phyloP scores from a whole-genome alignment of 2,113 vertebrate species.

The Ammospiza nelsoni region DNA sequence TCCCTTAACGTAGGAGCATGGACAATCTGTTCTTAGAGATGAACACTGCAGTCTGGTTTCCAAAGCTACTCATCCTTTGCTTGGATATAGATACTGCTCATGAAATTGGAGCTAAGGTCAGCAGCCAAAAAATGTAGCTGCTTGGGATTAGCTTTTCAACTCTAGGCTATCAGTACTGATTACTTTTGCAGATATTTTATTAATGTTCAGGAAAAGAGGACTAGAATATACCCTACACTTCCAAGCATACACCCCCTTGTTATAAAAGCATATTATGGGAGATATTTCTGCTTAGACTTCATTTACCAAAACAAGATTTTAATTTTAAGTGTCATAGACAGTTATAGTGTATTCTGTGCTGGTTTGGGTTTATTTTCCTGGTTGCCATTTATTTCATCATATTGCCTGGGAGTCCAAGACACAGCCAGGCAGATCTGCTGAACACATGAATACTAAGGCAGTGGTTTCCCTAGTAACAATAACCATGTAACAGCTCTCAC shows the following conservation, averaged over 20 bases:
- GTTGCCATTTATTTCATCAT: constrained; percentile 31
- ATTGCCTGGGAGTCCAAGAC: constrained; percentile 29
- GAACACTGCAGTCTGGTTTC: not conserved
- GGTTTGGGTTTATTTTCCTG: constrained; percentile 18
- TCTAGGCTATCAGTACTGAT: not conserved
- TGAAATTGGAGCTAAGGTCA: not conserved
- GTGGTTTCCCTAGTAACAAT: constrained; percentile 81
- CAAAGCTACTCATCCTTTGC: not conserved
- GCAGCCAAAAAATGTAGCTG: not conserved
- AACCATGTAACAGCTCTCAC: constrained; percentile 49
- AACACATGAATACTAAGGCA: constrained; percentile 77
- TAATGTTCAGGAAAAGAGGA: not conserved
- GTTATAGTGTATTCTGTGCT: not conserved
- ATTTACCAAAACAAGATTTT: not conserved
- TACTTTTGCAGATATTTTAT: not conserved
- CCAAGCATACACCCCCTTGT: not conserved
- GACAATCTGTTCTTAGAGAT: not conserved
- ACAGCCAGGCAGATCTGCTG: constrained; percentile 47
- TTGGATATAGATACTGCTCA: not conserved
- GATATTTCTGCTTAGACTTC: not conserved
- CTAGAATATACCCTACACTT: not conserved
- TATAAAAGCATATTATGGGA: not conserved
- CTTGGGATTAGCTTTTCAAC: not conserved
- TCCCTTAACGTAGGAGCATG: not conserved
- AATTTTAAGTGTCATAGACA: not conserved